phyloP scores from a whole-genome alignment of 2,797 vertebrate genomes.

The Oryzias sinensis region DNA sequence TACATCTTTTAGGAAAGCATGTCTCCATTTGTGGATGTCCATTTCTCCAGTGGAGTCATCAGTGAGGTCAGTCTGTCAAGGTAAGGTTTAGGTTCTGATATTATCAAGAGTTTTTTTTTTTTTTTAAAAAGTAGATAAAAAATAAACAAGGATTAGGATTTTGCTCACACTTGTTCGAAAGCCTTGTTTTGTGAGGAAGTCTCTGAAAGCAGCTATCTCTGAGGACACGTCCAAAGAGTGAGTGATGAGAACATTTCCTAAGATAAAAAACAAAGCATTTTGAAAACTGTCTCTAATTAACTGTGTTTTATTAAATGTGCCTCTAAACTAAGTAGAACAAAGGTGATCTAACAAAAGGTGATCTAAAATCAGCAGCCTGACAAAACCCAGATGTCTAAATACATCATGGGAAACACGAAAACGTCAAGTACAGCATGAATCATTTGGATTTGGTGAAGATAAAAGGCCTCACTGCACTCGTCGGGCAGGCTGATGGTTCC shows the following conservation, averaged over 20 bases:
- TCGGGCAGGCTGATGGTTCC: conserved; percentile 80
- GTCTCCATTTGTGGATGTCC: conserved; percentile 88
- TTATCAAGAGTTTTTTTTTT: not conserved
- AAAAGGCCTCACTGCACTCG: conserved; percentile 81
- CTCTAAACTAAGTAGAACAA: too few species aligned
- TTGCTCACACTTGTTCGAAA: conserved; percentile 80
- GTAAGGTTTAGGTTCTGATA: not conserved
- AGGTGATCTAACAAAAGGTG: too few species aligned
- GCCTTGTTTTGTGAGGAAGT: conserved; percentile 85
- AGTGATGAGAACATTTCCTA: conserved; percentile 90
- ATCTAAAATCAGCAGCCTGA: too few species aligned
- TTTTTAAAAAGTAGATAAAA: too few species aligned
- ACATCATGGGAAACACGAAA: not conserved
- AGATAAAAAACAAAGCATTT: conserved; percentile 19
- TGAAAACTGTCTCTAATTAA: too few species aligned
- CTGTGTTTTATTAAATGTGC: too few species aligned
- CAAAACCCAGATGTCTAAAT: not conserved
- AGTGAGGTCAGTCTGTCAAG: conserved; percentile 84
- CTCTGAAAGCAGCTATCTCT: conserved; percentile 84
- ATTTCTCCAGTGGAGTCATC: conserved; percentile 81
- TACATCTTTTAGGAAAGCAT: conserved; percentile 86
- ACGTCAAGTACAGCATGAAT: too few species aligned
- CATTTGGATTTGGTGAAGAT: too few species aligned
- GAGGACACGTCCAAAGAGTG: conserved; percentile 83
- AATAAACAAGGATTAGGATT: too few species aligned